Conservation (phyloP, 2,888 invertebrate species). For the Latrodectus hesperus region DNA sequence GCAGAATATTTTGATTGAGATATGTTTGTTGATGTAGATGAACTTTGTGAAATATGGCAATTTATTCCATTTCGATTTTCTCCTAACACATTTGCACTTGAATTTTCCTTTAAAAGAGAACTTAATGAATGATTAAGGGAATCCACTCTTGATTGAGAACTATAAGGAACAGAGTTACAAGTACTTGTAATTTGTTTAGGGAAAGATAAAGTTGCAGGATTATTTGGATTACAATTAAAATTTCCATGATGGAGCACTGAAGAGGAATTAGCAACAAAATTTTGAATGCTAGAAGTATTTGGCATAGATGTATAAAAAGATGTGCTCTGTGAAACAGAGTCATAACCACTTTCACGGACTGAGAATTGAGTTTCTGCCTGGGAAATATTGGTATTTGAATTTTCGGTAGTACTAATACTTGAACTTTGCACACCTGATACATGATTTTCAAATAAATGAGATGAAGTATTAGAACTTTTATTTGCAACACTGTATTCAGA, state of each 20-base stretch:
- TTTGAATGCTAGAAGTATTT: constrained; percentile 49
- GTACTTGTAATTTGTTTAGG: constrained; percentile 24
- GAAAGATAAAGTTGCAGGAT: constrained; percentile 23
- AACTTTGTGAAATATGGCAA: constrained; percentile 24
- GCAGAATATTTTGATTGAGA: constrained; percentile 66
- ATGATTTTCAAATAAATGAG: constrained; percentile 43
- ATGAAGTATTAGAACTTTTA: constrained; percentile 13
- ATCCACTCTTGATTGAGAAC: constrained; percentile 43
- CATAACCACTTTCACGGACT: constrained; percentile 12
- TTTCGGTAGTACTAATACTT: constrained; percentile 23
- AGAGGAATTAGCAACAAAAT: constrained; percentile 38
- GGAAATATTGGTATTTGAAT: constrained; percentile 18
- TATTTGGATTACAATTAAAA: constrained; percentile 36
- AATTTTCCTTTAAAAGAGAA: constrained; percentile 59
- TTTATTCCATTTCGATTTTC: constrained; percentile 40
- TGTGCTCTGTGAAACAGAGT: constrained; percentile 27
- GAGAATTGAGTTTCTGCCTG: constrained; percentile 25
- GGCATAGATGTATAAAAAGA: constrained; percentile 49
- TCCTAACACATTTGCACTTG: constrained; percentile 38
- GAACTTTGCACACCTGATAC: constrained; percentile 11
- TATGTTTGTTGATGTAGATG: constrained; percentile 40
- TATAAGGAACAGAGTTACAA: constrained; percentile 15
- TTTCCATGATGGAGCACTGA: constrained; percentile 12
- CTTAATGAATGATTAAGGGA: constrained; percentile 60
- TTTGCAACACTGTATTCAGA: constrained; percentile 36